Evolutionary conservation across 2,797 vertebrate genomes (phyloP), one percentile per base, ranked within the genome.

Genomic region (Danio tinwini): DNA sequence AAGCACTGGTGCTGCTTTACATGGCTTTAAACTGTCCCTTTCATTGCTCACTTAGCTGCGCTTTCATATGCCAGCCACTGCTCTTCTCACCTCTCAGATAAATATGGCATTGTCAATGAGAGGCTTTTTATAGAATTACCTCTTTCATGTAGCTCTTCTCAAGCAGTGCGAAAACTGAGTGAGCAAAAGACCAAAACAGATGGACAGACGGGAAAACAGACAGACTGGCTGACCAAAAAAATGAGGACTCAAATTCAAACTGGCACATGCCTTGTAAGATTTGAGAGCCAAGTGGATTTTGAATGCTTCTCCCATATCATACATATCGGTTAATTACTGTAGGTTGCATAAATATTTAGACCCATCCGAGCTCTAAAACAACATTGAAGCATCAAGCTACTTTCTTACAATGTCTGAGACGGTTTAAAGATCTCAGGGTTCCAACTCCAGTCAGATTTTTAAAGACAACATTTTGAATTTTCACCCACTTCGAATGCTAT

Each of bases 81-180:
- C 91, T 89, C 80, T 82, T 40, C 80, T 91, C 92, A 92, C 92
- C 90, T 90, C 87, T 87, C 84, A 83, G 90, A 80, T 69, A 84
- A 80, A 85, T 61, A 65, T 29, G 55, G 58, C 53, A 78, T 76
- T 68, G 65, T 68, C 80, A 78, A 78, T 74, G 59, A 78, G 74
- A 55, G 39, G 52, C 47, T 82, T 81, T 84, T 84, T 82, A 82
- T 82, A 82, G 80, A 63, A 37, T 70, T 73, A 74, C 69, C 53
- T 72, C 80, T 85, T 76, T 73, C 50, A 81, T 73, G 62, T 74
- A 49, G 64, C 56, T 67, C 53, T 74, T 81, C 70, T 62, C 63
- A 70, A 73, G 50, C 59, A 55, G 58, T 12, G 42, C 17, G 17
- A 65, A 69, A 75, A 70, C 71, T 17, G 40, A 80, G 40, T 45